Base-by-base conservation (phyloP, 2,888 invertebrate genomes). In the Smittia aterrima region DNA sequence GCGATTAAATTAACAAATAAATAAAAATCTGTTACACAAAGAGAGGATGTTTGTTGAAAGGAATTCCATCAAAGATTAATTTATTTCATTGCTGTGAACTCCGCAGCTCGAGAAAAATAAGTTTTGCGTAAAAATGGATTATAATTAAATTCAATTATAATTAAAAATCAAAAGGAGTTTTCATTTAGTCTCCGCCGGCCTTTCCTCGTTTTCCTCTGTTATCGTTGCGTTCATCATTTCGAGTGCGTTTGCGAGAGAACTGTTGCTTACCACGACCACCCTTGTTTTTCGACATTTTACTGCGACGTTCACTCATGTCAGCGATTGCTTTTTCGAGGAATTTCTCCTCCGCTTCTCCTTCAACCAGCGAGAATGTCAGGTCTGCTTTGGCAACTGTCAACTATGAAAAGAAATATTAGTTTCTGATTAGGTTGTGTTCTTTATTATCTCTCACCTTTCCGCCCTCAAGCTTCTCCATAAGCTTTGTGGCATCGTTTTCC, bases 311-410 rank as follows among this genome's bases (percentile, higher is more conserved):
- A 62, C 85, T 81, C 83, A 90, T 87, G 77, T 87, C 86, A 76
- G 88, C 87, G 0, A 86, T 81, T 24, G 88, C 88, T 79, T 88
- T 89, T 74, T 86, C 85, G 73, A 90, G 81, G 78, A 88, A 90
- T 16, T 84, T 84, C 18, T 87, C 86, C 78, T 92, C 92, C 79
- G 91, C 92, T 0, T 91, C 91, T 1, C 88, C 91, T 81, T 89
- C 89, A 1, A 92, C 80, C 0, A 87, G 80, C 75, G 85, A 84
- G 74, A 88, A 84, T 0, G 83, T 82, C 0, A 90, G 81, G 38
- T 87, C 86, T 0, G 86, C 85, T 74, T 84, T 81, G 13, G 75
- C 75, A 1, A 78, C 16, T 75, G 77, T 81, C 2, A 83, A 75
- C 82, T 87, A 78, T 20, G 80, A 79, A 78, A 62, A 74, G 66